Evolutionary conservation across 1,140 invertebrate genomes (phyloP).

Genomic region (Pinna nobilis): DNA sequence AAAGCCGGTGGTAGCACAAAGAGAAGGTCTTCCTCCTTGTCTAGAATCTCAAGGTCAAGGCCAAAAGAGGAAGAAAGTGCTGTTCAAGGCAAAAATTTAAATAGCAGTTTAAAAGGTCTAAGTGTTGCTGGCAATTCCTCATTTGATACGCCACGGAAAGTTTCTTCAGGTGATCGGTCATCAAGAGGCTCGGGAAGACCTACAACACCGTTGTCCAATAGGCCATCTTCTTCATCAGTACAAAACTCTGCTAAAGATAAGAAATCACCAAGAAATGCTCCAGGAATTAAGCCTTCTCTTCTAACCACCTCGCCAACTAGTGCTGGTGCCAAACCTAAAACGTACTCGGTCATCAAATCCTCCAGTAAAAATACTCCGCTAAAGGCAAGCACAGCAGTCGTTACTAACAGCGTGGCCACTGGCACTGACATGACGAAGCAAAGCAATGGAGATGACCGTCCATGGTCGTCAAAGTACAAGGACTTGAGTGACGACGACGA

Average conservation of each 20-base stretch:
- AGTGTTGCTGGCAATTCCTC: too few relatives aligned
- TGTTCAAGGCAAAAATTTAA: too few relatives aligned
- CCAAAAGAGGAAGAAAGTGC: too few relatives aligned
- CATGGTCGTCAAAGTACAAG: not conserved
- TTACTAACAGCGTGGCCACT: not conserved
- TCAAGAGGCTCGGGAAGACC: conserved; percentile 7
- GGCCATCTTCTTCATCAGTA: not conserved
- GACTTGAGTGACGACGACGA: conserved; percentile 15
- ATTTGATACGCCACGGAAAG: too few relatives aligned
- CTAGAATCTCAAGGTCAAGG: too few relatives aligned
- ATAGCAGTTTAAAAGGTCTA: too few relatives aligned
- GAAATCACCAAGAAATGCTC: conserved; percentile 20
- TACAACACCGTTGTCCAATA: not conserved
- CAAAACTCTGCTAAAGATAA: not conserved
- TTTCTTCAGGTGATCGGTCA: too few relatives aligned
- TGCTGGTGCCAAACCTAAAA: conserved; percentile 18
- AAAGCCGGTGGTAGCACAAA: too few relatives aligned
- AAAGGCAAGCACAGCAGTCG: conserved; percentile 4
- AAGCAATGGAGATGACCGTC: not conserved
- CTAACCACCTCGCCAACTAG: conserved; percentile 22
- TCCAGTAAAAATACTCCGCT: not conserved
- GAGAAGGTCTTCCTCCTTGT: too few relatives aligned
- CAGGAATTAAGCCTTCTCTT: conserved; percentile 21
- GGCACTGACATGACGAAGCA: not conserved
- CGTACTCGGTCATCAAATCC: conserved; percentile 10